Percentiles rank a stretch among this genome's conserved stretches.
These are phyloP conservation scores for Heliconius erato DNA, from an alignment of 2,888 invertebrate genomes.

Conservation along the genomic window DNA sequence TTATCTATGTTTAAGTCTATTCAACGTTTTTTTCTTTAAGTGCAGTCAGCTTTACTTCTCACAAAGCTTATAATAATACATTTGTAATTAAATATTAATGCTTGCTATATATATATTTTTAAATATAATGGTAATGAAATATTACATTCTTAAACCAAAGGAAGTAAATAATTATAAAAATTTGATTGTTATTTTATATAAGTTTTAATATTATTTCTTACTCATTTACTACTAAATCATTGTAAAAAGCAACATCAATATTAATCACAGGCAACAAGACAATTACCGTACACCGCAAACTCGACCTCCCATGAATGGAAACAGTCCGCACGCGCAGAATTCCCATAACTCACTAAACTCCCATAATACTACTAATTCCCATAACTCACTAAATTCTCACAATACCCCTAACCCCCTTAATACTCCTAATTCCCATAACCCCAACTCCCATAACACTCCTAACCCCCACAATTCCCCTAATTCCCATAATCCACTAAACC, in stretches of 20 bases:
- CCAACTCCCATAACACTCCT: constrained; percentile 36
- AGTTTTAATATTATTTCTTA: neutral
- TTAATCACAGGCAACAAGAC: constrained; percentile 44
- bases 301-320: constrained; percentile 50
- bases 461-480: constrained; percentile 58
- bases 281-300: constrained; percentile 51
- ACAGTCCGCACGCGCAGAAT: constrained; percentile 52
- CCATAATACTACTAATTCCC: constrained; percentile 58
- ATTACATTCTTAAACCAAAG: neutral
- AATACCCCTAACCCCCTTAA: constrained; percentile 29
- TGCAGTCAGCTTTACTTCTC: neutral
- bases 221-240: neutral
- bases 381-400: constrained; percentile 31
- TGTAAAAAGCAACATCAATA: neutral
- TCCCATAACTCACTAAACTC: constrained; percentile 43
- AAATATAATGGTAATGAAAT: neutral
- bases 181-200: neutral
- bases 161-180: neutral
- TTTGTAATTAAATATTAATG: neutral
- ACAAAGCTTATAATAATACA: neutral
- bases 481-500: constrained; percentile 54
- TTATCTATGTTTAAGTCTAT: neutral
- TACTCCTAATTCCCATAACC: constrained; percentile 24
- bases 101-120: neutral
- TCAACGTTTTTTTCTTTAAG: neutral